Evolutionary conservation across 1,140 invertebrate genomes (phyloP).

Genomic region (Zaprionus ghesquierei): DNA sequence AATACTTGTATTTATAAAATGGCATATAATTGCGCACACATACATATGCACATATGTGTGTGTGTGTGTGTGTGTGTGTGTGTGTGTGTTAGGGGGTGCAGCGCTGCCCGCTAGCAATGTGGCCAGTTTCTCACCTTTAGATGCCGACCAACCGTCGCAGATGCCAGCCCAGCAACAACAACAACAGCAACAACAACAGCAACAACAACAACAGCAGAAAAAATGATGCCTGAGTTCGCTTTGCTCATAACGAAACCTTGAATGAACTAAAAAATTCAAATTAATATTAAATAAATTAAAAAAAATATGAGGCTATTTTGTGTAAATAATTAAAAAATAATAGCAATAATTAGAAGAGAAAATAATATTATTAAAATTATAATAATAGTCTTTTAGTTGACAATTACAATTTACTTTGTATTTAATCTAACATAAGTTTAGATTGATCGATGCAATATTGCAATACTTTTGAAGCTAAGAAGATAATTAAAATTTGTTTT

Average conservation of each 20-base stretch:
- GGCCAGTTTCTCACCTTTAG: constrained; percentile 79
- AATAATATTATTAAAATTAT: no score
- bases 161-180: constrained; percentile 45
- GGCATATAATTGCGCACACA: constrained; percentile 63
- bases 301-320: no score
- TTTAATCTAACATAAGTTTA: no score
- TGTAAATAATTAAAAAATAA: no score
- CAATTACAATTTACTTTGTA: no score
- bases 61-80: constrained; percentile 18
- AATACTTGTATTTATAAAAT: constrained; percentile 67
- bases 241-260: constrained; percentile 22
- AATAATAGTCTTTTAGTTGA: no score
- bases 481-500: no score
- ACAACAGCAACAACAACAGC: constrained; percentile 37
- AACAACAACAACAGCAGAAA: constrained; percentile 35
- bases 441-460: no score
- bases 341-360: no score
- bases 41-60: not conserved
- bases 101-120: constrained; percentile 67
- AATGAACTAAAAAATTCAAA: constrained; percentile 17
- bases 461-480: no score
- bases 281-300: no score
- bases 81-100: constrained; percentile 60
- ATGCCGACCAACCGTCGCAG: constrained; percentile 64
- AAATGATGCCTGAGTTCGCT: constrained; percentile 35